Evolutionary conservation across 2,888 invertebrate genomes (phyloP).

Genomic region (Syrista parreyssii): DNA sequence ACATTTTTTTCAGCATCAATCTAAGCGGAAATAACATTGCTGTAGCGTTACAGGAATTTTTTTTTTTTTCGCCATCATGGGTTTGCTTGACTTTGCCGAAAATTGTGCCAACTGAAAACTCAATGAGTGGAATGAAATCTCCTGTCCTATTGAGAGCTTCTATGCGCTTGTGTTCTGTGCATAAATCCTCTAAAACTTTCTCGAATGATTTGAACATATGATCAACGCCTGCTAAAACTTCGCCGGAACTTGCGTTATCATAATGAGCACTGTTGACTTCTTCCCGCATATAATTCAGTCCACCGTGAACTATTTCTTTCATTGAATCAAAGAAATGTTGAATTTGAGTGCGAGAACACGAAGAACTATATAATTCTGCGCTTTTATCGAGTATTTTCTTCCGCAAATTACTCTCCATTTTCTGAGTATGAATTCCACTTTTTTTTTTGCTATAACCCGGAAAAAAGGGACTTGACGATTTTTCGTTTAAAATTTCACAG

Average conservation of each 20-base stretch:
- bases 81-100: not conserved
- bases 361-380: constrained; percentile 12
- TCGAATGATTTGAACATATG: constrained; percentile 12
- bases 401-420: not conserved
- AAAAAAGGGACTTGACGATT: not conserved
- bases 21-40: constrained; percentile 16
- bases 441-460: not conserved
- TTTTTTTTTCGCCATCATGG: not conserved
- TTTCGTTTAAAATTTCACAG: constrained; percentile 5
- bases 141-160: not conserved
- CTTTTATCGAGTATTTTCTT: constrained; percentile 2
- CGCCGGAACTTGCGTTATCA: not conserved
- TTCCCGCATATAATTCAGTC: not conserved
- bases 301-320: not conserved
- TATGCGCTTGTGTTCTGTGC: constrained; percentile 17
- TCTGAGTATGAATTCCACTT: not conserved
- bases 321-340: constrained; percentile 3
- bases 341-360: constrained; percentile 12
- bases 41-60: not conserved
- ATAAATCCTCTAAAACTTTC: not conserved
- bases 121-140: constrained; percentile 2
- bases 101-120: constrained; percentile 8
- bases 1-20: constrained; percentile 19
- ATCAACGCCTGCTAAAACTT: constrained; percentile 4
- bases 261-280: constrained; percentile 7